phyloP scores from a whole-genome alignment of 2,113 vertebrate genomes.

The Sturnira hondurensis region DNA sequence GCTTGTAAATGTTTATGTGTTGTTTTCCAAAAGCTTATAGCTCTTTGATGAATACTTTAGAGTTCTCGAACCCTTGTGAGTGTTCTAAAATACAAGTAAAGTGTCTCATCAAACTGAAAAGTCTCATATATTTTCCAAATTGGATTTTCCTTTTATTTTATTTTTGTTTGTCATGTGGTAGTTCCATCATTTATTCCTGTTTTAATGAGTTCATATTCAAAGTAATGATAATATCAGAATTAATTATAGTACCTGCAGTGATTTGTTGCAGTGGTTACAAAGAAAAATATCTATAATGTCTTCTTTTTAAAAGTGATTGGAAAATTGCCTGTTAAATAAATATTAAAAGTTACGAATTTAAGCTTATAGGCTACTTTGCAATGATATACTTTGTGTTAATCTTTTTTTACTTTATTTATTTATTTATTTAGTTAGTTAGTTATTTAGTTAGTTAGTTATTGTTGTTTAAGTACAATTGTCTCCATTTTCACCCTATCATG shows the following conservation, averaged over 20 bases:
- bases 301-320: background rate
- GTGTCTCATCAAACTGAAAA: background rate
- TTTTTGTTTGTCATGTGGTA: background rate
- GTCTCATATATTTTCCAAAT: background rate
- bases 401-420: too few species aligned
- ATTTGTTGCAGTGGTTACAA: background rate
- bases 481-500: too few species aligned
- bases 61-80: background rate
- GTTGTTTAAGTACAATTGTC: too few species aligned
- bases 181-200: background rate
- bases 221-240: background rate
- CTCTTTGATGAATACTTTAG: constrained; percentile 27
- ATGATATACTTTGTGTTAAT: background rate
- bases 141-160: background rate
- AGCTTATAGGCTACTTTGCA: background rate
- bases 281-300: background rate
- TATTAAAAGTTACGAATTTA: background rate
- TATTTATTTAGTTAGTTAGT: too few species aligned
- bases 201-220: background rate
- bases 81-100: background rate
- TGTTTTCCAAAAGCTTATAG: background rate
- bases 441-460: too few species aligned
- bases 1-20: constrained; percentile 5
- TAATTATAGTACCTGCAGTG: background rate
- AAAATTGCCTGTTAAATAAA: background rate